These are phyloP conservation scores for Bellardia pandia DNA, from an alignment of 2,888 invertebrate genomes.

Conservation along the genomic window DNA sequence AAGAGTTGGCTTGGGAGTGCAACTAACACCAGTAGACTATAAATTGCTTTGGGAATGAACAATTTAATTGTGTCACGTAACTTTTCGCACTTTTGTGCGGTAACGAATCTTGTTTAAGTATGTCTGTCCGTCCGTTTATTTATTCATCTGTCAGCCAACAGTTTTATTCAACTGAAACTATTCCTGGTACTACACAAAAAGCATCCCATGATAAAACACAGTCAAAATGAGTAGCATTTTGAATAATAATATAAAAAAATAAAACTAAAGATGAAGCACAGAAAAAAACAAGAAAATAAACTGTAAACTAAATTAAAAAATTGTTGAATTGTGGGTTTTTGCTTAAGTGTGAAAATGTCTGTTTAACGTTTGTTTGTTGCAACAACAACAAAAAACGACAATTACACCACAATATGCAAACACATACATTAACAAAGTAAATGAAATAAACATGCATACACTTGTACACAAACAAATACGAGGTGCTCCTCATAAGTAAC, in stretches of 20 bases:
- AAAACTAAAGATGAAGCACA: slow-evolving; percentile 11
- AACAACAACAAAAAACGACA: slow-evolving; percentile 41
- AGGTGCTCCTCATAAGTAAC: neutral
- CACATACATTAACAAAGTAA: slow-evolving; percentile 33
- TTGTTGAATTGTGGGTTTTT: slow-evolving; percentile 70
- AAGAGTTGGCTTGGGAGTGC: slow-evolving; percentile 25
- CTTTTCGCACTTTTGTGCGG: slow-evolving; percentile 72
- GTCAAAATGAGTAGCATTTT: slow-evolving; percentile 69
- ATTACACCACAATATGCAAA: slow-evolving; percentile 46
- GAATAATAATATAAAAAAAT: slow-evolving; percentile 66
- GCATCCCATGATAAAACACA: slow-evolving; percentile 62
- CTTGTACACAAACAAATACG: neutral
- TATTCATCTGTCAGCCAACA: slow-evolving; percentile 22
- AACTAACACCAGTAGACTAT: slow-evolving; percentile 42
- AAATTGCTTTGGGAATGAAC: slow-evolving; percentile 71
- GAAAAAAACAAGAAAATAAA: slow-evolving; percentile 20
- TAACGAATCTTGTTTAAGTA: slow-evolving; percentile 59
- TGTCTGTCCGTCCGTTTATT: slow-evolving; percentile 29
- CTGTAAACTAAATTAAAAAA: slow-evolving; percentile 71
- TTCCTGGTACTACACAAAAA: slow-evolving; percentile 20
- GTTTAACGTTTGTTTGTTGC: slow-evolving; percentile 71
- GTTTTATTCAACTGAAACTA: slow-evolving; percentile 36
- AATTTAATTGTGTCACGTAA: slow-evolving; percentile 75
- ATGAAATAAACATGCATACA: neutral
- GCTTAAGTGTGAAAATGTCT: slow-evolving; percentile 71